These are phyloP conservation scores for Phalanger gymnotis DNA, from an alignment of 2,797 vertebrate genomes.

Conservation along the genomic window DNA sequence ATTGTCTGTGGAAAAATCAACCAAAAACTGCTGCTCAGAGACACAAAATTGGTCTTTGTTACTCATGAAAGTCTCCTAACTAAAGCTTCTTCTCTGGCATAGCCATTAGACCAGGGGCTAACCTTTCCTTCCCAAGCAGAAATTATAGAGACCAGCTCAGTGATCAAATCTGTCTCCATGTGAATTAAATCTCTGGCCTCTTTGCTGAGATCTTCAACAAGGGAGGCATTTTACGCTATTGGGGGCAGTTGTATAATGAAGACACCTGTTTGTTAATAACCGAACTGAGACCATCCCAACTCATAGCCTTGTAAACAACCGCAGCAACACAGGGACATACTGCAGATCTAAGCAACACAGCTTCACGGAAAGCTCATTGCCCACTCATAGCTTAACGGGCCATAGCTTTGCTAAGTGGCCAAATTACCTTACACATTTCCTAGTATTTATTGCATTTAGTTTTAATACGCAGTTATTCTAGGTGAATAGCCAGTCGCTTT, in stretches of 20 bases:
- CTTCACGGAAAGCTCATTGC: conserved; percentile 1
- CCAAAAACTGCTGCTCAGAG: not conserved
- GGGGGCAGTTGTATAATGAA: conserved; percentile 35
- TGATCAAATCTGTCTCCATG: not conserved
- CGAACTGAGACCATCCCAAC: not conserved
- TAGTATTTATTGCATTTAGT: conserved; percentile 52
- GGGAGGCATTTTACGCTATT: conserved; percentile 11
- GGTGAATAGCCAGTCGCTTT: conserved; percentile 56
- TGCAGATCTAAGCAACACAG: not conserved
- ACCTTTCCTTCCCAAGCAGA: not conserved
- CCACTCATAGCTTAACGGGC: conserved; percentile 25
- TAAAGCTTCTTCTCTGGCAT: not conserved
- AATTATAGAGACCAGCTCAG: not conserved
- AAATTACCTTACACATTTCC: conserved; percentile 63
- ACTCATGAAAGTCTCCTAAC: conserved; percentile 32
- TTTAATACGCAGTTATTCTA: conserved; percentile 66
- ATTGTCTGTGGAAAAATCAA: not conserved
- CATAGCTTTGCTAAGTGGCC: conserved; percentile 48
- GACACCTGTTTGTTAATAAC: conserved; percentile 61
- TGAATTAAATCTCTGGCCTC: conserved; percentile 11
- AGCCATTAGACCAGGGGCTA: not conserved
- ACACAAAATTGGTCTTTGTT: conserved; percentile 22
- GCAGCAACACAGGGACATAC: not conserved
- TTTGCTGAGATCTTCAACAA: not conserved
- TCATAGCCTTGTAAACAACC: conserved; percentile 2